Evolutionary conservation across 2,888 invertebrate species (phyloP).

Genomic region (Cephus spinipes): DNA sequence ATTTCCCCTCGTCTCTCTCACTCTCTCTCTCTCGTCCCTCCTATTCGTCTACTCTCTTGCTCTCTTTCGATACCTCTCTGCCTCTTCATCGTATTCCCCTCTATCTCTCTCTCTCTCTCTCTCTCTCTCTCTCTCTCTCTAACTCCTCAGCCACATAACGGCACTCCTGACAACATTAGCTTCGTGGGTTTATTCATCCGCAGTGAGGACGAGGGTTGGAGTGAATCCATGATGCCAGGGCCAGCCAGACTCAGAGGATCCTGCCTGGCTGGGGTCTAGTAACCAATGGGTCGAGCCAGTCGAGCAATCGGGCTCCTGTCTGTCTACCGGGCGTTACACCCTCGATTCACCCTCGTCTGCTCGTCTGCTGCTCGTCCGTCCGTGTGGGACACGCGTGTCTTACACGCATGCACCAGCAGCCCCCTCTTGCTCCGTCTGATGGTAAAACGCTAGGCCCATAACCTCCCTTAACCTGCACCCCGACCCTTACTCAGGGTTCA

Average conservation of each 20-base stretch:
- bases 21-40: background rate
- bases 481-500: constrained; percentile 34
- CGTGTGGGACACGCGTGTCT: constrained; percentile 16
- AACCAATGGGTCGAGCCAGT: constrained; percentile 27
- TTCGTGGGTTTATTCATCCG: constrained; percentile 42
- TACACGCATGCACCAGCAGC: constrained; percentile 18
- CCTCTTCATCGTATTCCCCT: background rate
- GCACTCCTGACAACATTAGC: constrained; percentile 8
- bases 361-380: constrained; percentile 25
- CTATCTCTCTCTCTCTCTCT: constrained; percentile 13
- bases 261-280: constrained; percentile 36
- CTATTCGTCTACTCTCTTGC: background rate
- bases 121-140: background rate
- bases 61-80: background rate
- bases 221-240: background rate
- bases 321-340: constrained; percentile 26
- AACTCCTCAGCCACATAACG: background rate
- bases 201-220: constrained; percentile 33
- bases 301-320: constrained; percentile 25
- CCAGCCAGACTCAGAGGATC: constrained; percentile 26
- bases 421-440: constrained; percentile 9
- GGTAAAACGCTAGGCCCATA: constrained; percentile 22
- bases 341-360: constrained; percentile 26
- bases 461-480: constrained; percentile 33
- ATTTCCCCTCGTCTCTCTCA: background rate